These are phyloP conservation scores for Pantherophis alleghaniensis DNA, from an alignment of 2,797 vertebrate species.

Conservation along the genomic window DNA sequence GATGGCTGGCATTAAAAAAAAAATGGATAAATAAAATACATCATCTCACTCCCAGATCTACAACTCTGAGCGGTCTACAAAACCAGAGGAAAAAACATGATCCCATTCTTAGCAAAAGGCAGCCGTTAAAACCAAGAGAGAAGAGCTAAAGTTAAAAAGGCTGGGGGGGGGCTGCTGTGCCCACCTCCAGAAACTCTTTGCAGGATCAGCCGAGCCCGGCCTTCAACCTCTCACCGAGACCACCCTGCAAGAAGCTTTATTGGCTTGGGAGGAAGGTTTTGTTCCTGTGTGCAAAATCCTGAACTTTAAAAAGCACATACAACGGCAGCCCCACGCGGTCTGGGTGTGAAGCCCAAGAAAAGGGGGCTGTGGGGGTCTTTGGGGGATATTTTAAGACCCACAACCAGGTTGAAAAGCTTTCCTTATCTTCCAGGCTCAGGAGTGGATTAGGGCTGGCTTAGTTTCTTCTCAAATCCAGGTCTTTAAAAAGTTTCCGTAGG, in stretches of 20 bases:
- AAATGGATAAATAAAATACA: too few relatives aligned
- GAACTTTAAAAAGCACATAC: neutral
- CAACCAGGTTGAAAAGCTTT: neutral
- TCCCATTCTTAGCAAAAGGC: too few relatives aligned
- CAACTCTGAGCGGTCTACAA: neutral
- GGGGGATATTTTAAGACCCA: neutral
- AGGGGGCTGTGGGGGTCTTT: neutral
- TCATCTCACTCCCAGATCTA: neutral
- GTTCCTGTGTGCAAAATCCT: neutral
- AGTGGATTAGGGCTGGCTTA: neutral
- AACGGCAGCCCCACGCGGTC: rapidly evolving
- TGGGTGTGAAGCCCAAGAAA: neutral
- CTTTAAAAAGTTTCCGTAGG: neutral
- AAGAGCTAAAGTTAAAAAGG: neutral
- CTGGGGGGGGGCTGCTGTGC: too few relatives aligned
- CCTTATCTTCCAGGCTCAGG: neutral
- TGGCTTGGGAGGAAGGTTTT: neutral
- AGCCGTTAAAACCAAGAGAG: neutral
- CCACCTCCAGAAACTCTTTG: too few relatives aligned
- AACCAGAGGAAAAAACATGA: too few relatives aligned
- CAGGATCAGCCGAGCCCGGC: neutral
- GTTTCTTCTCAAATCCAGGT: neutral
- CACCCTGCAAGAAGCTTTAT: neutral
- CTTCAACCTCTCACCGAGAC: neutral
- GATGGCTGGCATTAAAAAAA: too few relatives aligned